Evolutionary conservation across 2,113 vertebrate genomes (phyloP).

Genomic region (Chlorocebus sabaeus): DNA sequence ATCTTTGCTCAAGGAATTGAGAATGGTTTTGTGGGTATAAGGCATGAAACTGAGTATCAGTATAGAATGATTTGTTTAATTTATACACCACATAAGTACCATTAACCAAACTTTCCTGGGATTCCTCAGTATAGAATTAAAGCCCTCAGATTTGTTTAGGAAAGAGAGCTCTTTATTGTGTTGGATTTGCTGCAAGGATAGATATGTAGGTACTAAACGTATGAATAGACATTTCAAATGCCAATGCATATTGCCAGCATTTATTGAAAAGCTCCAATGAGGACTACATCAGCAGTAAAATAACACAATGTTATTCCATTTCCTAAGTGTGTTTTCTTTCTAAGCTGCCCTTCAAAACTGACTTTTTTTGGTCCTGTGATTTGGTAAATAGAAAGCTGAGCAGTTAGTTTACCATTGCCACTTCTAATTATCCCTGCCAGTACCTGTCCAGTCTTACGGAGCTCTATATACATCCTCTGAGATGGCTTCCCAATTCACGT

Average conservation of each 20-base stretch:
- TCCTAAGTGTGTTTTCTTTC: background rate
- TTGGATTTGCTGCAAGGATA: background rate
- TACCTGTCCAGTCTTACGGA: background rate
- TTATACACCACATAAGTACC: background rate
- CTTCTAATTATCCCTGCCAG: background rate
- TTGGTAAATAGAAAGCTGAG: background rate
- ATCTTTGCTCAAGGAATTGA: background rate
- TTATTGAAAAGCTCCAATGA: background rate
- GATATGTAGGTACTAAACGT: background rate
- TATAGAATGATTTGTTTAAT: background rate
- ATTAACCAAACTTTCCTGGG: background rate
- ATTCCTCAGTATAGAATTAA: background rate
- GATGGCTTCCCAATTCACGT: background rate
- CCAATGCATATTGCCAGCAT: background rate
- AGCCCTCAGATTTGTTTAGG: background rate
- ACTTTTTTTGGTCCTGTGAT: background rate
- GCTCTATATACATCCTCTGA: background rate
- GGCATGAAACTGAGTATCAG: background rate
- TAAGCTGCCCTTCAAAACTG: background rate
- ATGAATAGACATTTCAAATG: background rate
- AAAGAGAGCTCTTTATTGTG: background rate
- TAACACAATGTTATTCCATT: background rate
- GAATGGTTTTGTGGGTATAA: background rate
- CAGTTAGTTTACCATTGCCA: background rate
- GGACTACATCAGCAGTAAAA: background rate